A percentile compares a stretch with the other conserved stretches of the same genome.
These are phyloP conservation scores for Maniola jurtina DNA, from an alignment of 1,140 invertebrate species.

Conservation along the genomic window DNA sequence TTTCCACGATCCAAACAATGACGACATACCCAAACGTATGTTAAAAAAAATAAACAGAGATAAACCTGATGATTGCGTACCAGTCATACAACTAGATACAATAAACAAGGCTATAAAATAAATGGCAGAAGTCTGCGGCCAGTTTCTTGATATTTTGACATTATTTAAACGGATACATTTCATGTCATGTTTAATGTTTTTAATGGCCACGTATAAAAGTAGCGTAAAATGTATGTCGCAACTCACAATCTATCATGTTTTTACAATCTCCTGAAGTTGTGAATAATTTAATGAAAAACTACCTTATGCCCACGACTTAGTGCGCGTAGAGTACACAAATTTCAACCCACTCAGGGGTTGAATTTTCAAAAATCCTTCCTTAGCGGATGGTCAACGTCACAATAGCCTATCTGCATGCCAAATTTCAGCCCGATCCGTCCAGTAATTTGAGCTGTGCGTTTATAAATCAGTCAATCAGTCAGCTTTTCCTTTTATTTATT, in stretches of 20 bases:
- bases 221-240: neutral
- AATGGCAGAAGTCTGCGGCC: slow-evolving; percentile 28
- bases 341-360: too few species aligned
- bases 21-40: neutral
- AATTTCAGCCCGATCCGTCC: too few species aligned
- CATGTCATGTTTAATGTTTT: neutral
- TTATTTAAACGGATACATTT: slow-evolving; percentile 10
- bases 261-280: too few species aligned
- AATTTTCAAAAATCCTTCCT: too few species aligned
- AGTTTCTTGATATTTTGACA: slow-evolving; percentile 17
- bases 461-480: too few species aligned
- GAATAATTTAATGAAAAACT: too few species aligned
- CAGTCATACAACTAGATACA: slow-evolving; percentile 17
- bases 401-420: too few species aligned
- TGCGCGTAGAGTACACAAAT: too few species aligned
- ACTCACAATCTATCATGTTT: neutral
- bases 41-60: slow-evolving; percentile 7
- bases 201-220: neutral
- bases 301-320: too few species aligned
- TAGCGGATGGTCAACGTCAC: too few species aligned
- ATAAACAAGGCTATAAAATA: slow-evolving; percentile 31
- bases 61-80: slow-evolving; percentile 25
- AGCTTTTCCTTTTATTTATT: too few species aligned
- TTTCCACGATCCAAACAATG: neutral
- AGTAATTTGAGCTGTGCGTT: too few species aligned